Base-by-base conservation (phyloP, 2,888 invertebrate genomes). In the Aleiodes testaceus region DNA sequence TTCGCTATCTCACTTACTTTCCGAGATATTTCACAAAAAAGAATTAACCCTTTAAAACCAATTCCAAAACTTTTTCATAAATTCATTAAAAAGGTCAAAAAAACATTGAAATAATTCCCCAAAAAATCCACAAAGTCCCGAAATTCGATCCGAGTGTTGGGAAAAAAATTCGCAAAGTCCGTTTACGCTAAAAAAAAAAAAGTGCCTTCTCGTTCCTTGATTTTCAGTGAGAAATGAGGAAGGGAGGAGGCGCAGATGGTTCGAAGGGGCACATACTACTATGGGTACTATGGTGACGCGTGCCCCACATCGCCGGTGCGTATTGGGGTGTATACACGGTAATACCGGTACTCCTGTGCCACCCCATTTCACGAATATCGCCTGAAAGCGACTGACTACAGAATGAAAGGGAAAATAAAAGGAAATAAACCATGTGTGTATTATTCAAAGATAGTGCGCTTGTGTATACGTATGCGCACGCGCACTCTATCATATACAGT, bases 171-270 rank as follows among this genome's bases (percentile, higher is more conserved):
- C n/a, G 53, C 53, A 53, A 53, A 26, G 53, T 53, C 30, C 53
- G 53, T 30, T 22, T 26, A 26, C 26, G 53, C 53, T 53, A 9
- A 45, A 45, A 44, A 44, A 44, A 44, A 45, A 45, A 45, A 45
- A 53, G 26, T n/a, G 5, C 12, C 52, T 7, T 22, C 36, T 26
- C 71, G 77, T 77, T 77, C 79, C 80, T 80, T 80, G 81, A 82
- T 82, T 53, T 82, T 81, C 80, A 77, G 78, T 79, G 79, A 80
- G 79, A 82, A 81, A 77, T 30, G 7, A 14, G 16, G 36, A 42
- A 36, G 59, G 36, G 26, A 80, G 81, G 81, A 81, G 81, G 79
- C 82, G 82, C 83, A 83, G 83, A 83, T 83, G 83, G 81, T 76
- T 72, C 75, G 22, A 59, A 49, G 30, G 26, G 55, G 59, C 16